Evolutionary conservation across 2,797 vertebrate species (phyloP).

Genomic region (Oryzias dopingdopingensis): DNA sequence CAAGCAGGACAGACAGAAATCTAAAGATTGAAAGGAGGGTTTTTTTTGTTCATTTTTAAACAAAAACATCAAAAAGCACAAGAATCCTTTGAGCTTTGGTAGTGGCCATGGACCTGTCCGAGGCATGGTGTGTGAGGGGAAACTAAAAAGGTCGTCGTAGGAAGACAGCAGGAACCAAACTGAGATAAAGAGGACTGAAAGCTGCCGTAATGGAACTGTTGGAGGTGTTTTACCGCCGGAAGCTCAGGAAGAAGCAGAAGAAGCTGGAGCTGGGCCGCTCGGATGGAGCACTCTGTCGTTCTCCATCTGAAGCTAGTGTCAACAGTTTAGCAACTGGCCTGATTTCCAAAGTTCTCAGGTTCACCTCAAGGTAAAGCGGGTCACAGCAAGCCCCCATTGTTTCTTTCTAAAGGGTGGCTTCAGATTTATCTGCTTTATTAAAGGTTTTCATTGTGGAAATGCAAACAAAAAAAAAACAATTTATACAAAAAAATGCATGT

Average conservation of each 20-base stretch:
- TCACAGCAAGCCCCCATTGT: neutral
- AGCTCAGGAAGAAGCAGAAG: slow-evolving; percentile 75
- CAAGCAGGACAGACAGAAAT: too few relatives aligned
- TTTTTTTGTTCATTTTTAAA: too few relatives aligned
- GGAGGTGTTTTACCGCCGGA: slow-evolving; percentile 73
- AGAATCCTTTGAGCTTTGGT: neutral
- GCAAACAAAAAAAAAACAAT: too few relatives aligned
- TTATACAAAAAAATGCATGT: too few relatives aligned
- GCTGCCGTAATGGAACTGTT: slow-evolving; percentile 59
- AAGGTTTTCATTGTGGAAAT: too few relatives aligned
- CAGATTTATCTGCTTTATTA: too few relatives aligned
- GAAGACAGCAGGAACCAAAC: neutral
- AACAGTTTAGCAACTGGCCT: slow-evolving; percentile 69
- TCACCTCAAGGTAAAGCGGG: slow-evolving; percentile 73
- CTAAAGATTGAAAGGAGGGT: too few relatives aligned
- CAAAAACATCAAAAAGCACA: neutral
- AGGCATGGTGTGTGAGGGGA: slow-evolving; percentile 13
- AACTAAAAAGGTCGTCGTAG: neutral
- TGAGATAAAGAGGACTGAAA: slow-evolving; percentile 7
- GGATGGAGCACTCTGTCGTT: slow-evolving; percentile 66
- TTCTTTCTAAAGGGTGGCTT: neutral
- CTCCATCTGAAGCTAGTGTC: slow-evolving; percentile 64
- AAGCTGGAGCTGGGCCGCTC: slow-evolving; percentile 54
- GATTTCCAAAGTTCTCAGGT: slow-evolving; percentile 75
- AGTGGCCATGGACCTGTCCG: slow-evolving; percentile 6